A percentile compares a stretch with the other conserved stretches of the same genome.
Conservation (phyloP, 2,888 invertebrate genomes). For the Drosophila paucipuncta region DNA sequence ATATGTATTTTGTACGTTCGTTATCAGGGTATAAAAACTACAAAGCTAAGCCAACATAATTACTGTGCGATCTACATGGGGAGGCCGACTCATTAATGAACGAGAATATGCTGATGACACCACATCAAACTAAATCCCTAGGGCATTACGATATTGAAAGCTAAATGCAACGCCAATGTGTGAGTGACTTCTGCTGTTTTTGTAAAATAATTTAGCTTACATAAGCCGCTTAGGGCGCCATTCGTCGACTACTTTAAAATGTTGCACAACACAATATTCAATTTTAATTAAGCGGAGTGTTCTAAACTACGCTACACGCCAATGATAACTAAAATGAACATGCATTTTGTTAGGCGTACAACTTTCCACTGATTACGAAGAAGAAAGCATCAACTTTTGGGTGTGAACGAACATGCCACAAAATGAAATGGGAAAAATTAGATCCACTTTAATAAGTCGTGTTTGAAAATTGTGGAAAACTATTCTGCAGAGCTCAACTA, state of each 20-base stretch:
- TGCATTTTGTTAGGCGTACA: not conserved
- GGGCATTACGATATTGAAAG: slow-evolving; percentile 11
- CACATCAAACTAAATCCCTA: slow-evolving; percentile 10
- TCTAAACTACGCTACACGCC: not conserved
- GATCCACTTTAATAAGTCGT: not conserved
- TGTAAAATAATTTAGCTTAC: slow-evolving; percentile 59
- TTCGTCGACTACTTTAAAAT: slow-evolving; percentile 12
- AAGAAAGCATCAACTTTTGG: not conserved
- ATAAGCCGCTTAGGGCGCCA: slow-evolving; percentile 61
- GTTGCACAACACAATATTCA: slow-evolving; percentile 38
- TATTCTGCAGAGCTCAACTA: not conserved
- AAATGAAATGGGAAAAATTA: not conserved
- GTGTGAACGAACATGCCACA: not conserved
- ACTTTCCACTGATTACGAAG: not conserved
- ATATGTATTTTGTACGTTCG: not conserved
- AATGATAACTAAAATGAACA: not conserved
- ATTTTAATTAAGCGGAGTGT: slow-evolving; percentile 59
- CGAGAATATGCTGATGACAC: not conserved
- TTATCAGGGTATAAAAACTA: not conserved
- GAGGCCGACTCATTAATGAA: not conserved
- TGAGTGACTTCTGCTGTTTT: slow-evolving; percentile 52
- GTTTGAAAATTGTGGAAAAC: not conserved
- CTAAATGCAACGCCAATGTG: not conserved
- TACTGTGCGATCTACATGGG: slow-evolving; percentile 21
- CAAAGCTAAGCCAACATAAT: slow-evolving; percentile 2